These are phyloP conservation scores for Penaeus chinensis DNA, from an alignment of 1,140 invertebrate genomes.

Conservation along the genomic window DNA sequence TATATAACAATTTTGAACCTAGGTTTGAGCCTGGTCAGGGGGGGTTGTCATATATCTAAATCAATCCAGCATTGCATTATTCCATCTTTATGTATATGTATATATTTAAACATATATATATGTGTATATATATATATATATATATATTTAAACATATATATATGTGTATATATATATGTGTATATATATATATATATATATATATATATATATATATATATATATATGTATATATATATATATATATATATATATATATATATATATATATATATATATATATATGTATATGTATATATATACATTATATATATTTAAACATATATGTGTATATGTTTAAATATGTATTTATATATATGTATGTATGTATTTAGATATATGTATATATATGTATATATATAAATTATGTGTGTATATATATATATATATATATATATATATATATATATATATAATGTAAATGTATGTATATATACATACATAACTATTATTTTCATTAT, in stretches of 20 bases:
- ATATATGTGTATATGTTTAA: too few relatives aligned
- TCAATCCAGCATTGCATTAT: too few relatives aligned
- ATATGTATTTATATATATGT: neutral
- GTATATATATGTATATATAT: neutral
- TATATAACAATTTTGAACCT: neutral
- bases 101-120: too few relatives aligned
- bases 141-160: neutral
- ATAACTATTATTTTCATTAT: neutral
- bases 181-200: neutral
- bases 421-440: constrained; percentile 30
- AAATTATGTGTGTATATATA: neutral
- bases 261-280: constrained; percentile 15
- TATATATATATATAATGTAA: constrained; percentile 8
- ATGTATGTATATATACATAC: constrained; percentile 13
- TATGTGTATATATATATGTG: neutral
- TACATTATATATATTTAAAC: neutral
- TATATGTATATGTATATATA: neutral
- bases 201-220: neutral
- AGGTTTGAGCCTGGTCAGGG: neutral
- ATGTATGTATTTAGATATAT: neutral
- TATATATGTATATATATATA: constrained; percentile 7
- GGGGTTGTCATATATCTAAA: too few relatives aligned
- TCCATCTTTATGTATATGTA: too few relatives aligned
- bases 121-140: neutral
- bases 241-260: neutral